Base-by-base conservation (phyloP, 2,888 invertebrate genomes). In the Drosophila setosimentum region DNA sequence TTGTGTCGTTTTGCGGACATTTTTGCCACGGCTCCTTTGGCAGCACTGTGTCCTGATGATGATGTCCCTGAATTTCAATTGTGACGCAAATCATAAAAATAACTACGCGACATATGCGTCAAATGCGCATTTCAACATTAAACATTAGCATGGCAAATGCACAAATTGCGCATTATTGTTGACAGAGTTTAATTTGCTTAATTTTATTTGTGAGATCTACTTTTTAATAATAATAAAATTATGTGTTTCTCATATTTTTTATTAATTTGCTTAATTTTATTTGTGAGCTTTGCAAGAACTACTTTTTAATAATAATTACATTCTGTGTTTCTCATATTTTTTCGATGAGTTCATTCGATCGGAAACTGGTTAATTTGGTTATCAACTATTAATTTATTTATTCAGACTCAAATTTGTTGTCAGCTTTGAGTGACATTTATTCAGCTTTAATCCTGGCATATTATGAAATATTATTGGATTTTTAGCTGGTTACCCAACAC, bases 1-100 rank as follows among this genome's bases (percentile, higher is more conserved):
- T n/a, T 29, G 35, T 37, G 37, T 21, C 37, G 49, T 37, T 55
- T 37, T 55, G 37, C 49, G 45, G 33, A 58, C n/a, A n/a, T n/a
- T n/a, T n/a, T n/a, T n/a, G 42, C 66, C 35, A 27, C 16, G 29
- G 27, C 27, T 62, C 35, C 42, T 61, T n/a, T 45, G 48, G 53
- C 27, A 51, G 61, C 33, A 32, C 27, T 24, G 50, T 49, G 57
- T 21, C 53, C 24, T 75, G 63, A 68, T 68, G 65, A 68, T 72
- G 69, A 69, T 72, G 69, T 37, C 55, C 62, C 55, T 51, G 60
- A 61, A 72, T 79, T 66, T 76, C 79, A 79, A 79, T 76, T 69
- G 76, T 67, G 69, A 51, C 27, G 60, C 65, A 67, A 58, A 49
- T 33, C 65, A 58, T 59, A 45, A 62, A 71, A 69, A 59, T 59